Conservation (phyloP, 2,888 invertebrate genomes). For the Eremobia ochroleuca region DNA sequence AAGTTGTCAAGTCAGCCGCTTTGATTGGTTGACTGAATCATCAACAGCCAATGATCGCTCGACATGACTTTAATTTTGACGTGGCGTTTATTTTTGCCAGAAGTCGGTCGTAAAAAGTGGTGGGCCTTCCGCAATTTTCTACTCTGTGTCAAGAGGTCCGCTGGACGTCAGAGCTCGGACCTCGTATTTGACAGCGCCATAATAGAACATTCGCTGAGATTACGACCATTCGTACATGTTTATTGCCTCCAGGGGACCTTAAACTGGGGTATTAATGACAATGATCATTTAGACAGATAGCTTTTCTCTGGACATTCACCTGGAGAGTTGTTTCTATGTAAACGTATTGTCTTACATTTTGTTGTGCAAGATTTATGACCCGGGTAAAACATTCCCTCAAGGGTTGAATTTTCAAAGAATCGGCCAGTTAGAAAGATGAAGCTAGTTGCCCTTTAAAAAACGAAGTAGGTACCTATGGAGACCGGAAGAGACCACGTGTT, state of each 20-base stretch:
- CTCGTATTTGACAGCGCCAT: constrained; percentile 36
- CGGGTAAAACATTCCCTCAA: not conserved
- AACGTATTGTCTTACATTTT: constrained; percentile 14
- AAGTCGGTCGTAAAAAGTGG: not conserved
- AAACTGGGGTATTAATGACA: constrained; percentile 46
- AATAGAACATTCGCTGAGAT: constrained; percentile 62
- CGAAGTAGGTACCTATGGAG: not conserved
- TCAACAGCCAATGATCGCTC: too few relatives aligned
- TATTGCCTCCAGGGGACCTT: constrained; percentile 51
- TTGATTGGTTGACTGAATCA: too few relatives aligned
- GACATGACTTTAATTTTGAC: too few relatives aligned
- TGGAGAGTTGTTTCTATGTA: constrained; percentile 13
- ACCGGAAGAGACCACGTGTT: not conserved
- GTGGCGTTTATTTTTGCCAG: not conserved
- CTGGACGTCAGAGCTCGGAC: constrained; percentile 32
- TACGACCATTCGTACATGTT: constrained; percentile 54
- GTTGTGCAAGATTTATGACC: not conserved
- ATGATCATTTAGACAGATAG: constrained; percentile 50
- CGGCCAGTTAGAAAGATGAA: not conserved
- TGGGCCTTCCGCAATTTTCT: constrained; percentile 22
- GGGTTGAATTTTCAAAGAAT: not conserved
- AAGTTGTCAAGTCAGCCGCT: too few relatives aligned
- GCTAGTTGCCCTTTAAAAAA: not conserved
- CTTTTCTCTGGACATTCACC: not conserved
- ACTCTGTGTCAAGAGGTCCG: not conserved